phyloP scores from a whole-genome alignment of 2,113 vertebrate species.

The Mus pahari region DNA sequence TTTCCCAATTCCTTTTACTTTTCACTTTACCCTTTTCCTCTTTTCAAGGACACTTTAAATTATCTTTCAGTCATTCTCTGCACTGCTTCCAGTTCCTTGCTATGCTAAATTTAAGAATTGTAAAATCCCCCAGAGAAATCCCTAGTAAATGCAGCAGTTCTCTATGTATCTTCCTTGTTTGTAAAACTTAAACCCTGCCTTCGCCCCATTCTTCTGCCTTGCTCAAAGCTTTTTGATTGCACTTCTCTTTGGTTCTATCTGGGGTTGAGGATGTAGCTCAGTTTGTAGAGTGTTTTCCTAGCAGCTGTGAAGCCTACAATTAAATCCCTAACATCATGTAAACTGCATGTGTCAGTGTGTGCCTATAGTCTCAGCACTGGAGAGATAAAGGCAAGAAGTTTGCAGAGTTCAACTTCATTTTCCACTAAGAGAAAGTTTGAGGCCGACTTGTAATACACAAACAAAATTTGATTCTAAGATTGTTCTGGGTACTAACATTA shows the following conservation, averaged over 20 bases:
- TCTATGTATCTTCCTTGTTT: not conserved
- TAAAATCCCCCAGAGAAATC: not conserved
- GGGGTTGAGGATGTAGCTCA: not conserved
- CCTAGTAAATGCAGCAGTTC: not conserved
- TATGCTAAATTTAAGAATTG: not conserved
- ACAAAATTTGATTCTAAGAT: not conserved
- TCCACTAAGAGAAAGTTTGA: not conserved
- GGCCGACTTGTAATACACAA: not conserved
- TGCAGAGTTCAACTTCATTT: not conserved
- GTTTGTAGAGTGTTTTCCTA: not conserved
- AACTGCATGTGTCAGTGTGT: not conserved
- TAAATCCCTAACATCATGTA: not conserved
- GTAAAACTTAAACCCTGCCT: not conserved
- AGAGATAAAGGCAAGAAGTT: not conserved
- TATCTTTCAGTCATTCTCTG: not conserved
- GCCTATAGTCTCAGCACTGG: not conserved
- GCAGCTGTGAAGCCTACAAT: not conserved
- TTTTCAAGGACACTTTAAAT: not conserved
- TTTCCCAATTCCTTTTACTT: not conserved
- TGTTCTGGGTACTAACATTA: not conserved
- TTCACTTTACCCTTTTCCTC: not conserved
- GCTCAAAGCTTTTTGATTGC: not conserved
- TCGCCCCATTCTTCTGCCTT: not conserved
- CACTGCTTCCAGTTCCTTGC: not conserved
- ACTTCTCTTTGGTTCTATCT: not conserved